Evolutionary conservation across 2,797 vertebrate species (phyloP).

Genomic region (Eulemur albifrons): DNA sequence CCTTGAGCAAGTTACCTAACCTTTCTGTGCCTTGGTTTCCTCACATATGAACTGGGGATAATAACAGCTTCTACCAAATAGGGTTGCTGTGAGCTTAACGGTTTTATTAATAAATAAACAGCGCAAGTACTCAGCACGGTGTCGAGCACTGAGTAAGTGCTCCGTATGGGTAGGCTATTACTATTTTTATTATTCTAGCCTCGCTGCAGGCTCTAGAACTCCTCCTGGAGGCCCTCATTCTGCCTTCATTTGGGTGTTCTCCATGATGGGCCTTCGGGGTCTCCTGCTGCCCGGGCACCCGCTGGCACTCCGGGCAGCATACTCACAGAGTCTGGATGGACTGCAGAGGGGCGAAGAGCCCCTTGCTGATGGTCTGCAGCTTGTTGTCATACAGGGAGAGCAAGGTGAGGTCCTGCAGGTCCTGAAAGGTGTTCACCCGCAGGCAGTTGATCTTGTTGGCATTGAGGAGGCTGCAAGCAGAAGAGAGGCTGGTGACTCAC

Average conservation of each 20-base stretch:
- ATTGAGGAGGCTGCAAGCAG: constrained; percentile 92
- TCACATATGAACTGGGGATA: neutral
- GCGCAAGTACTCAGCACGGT: accelerated
- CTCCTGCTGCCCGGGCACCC: neutral
- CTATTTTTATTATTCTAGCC: accelerated
- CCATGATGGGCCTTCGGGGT: neutral
- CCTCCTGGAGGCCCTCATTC: accelerated
- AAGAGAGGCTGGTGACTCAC: constrained; percentile 69
- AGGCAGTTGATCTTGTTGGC: constrained; percentile 99
- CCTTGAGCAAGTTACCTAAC: neutral
- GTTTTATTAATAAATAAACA: neutral
- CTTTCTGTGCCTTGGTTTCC: neutral
- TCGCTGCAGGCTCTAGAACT: neutral
- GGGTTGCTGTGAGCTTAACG: neutral
- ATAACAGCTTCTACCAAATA: neutral
- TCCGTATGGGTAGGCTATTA: neutral
- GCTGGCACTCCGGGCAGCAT: neutral
- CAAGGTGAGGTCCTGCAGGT: constrained; percentile 97
- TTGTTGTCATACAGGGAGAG: constrained; percentile 99
- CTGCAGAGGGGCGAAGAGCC: constrained; percentile 94
- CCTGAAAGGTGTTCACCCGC: constrained; percentile 97
- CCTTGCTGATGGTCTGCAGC: constrained; percentile 97
- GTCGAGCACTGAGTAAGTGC: accelerated
- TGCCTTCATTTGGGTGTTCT: neutral
- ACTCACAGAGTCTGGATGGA: constrained; percentile 98